Percentiles rank a stretch among this genome's conserved stretches.
These are phyloP conservation scores for Callyntrura sp. DNA, from an alignment of 2,888 invertebrate genomes.

Conservation along the genomic window DNA sequence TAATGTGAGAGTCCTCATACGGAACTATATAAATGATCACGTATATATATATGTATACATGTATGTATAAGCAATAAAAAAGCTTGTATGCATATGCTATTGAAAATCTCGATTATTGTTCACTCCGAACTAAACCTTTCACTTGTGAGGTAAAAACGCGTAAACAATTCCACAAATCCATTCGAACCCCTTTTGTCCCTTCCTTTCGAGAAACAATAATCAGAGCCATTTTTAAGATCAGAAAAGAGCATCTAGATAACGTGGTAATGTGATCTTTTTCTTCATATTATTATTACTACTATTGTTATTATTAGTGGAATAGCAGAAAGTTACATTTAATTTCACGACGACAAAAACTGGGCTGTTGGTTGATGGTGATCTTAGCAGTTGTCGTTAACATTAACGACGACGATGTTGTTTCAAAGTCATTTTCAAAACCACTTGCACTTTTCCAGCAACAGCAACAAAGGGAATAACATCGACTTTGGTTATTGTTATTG, in stretches of 20 bases:
- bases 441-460: slow-evolving; percentile 66
- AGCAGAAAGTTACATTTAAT: slow-evolving; percentile 47
- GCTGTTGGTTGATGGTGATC: slow-evolving; percentile 59
- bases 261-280: slow-evolving; percentile 69
- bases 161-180: neutral
- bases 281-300: slow-evolving; percentile 41
- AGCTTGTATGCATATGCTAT: slow-evolving; percentile 36
- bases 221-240: slow-evolving; percentile 63
- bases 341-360: slow-evolving; percentile 53
- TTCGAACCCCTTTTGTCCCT: slow-evolving; percentile 13
- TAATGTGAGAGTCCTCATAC: no score
- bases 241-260: slow-evolving; percentile 68
- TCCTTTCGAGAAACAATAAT: slow-evolving; percentile 60
- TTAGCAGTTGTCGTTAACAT: slow-evolving; percentile 73
- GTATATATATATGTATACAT: slow-evolving; percentile 7
- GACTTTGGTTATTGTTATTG: slow-evolving; percentile 46
- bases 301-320: no score
- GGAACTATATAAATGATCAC: no score
- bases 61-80: neutral
- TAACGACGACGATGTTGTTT: slow-evolving; percentile 68
- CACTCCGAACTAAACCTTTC: slow-evolving; percentile 35
- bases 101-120: slow-evolving; percentile 54
- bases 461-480: slow-evolving; percentile 17
- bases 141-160: neutral
- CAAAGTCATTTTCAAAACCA: slow-evolving; percentile 72